Evolutionary conservation across 2,888 invertebrate species (phyloP), one percentile per base, ranked within the genome.

Genomic region (Brachypalpus laphriformis): DNA sequence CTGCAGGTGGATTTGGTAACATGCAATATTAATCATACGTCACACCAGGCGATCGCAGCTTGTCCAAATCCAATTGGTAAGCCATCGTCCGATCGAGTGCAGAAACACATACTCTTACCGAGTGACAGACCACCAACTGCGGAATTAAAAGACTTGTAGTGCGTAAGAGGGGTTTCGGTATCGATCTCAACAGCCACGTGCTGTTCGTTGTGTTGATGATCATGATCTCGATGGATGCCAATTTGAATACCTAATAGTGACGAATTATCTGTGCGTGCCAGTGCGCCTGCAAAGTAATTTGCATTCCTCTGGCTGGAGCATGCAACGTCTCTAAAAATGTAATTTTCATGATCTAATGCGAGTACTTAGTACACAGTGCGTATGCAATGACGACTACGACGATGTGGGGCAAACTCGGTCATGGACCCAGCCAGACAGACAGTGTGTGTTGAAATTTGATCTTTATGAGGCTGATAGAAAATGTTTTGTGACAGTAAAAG

Each of bases 401-500:
- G 65, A 78, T 65, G 80, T 70, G 63, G 51, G 56, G 54, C 57
- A 81, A 83, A 61, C 75, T 81, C 76, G 85, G 85, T 71, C 85
- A 85, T 85, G 85, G 85, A 81, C 85, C 76, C 68, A 71, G 42
- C 16, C 56, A 34, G 61, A 72, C 37, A 68, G 20, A 20, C 75
- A 28, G 71, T 61, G 59, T 71, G 75, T 59, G 70, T 71, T 71
- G 85, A 85, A 85, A 81, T 85, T 85, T 66, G 81, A 85, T 85
- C 80, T 71, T 85, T 85, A 76, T 81, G 65, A 75, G 66, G 65
- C 75, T 25, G 22, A 56, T 28, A 80, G 74, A 56, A 75, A 78
- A 76, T 81, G 63, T 68, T 65, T 71, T 76, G 85, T 81, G 81
- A 85, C 83, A 83, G 65, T 85, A 76, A 81, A 66, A 75, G 80